Percentiles rank a stretch among this genome's conserved stretches.
These are phyloP conservation scores for Rhinogobius similis DNA, from an alignment of 2,113 vertebrate genomes.

Conservation along the genomic window DNA sequence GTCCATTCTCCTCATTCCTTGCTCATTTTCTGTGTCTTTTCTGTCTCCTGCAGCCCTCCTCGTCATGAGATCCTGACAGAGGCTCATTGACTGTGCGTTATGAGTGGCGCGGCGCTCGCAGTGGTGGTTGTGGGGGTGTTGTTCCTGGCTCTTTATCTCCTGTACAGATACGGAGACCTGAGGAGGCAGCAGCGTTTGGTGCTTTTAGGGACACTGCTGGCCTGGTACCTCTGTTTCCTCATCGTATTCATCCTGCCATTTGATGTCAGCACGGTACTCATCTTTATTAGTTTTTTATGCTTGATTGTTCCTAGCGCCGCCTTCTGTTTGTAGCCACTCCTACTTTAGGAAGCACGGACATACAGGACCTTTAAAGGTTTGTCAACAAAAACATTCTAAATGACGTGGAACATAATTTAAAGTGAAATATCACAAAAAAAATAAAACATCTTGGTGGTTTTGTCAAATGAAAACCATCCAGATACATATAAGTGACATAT, in stretches of 20 bases:
- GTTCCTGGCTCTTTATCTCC: conserved; percentile 88
- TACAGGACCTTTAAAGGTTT: too few species aligned
- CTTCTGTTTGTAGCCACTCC: background rate
- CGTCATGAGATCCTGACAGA: conserved; percentile 43
- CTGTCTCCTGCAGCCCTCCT: conserved; percentile 7
- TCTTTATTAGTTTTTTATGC: background rate
- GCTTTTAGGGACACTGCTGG: conserved; percentile 87
- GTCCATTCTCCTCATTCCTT: background rate
- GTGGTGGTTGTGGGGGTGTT: conserved; percentile 90
- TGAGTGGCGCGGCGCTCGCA: conserved; percentile 85
- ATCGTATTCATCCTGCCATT: conserved; percentile 93
- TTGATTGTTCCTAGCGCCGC: too few species aligned
- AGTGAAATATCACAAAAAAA: too few species aligned
- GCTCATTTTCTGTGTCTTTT: background rate
- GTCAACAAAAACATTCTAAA: too few species aligned
- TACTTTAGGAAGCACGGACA: too few species aligned
- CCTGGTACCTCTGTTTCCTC: conserved; percentile 97
- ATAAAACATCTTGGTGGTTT: too few species aligned
- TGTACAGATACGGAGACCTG: conserved; percentile 92
- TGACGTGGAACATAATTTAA: too few species aligned
- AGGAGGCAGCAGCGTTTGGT: conserved; percentile 90
- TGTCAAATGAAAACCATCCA: too few species aligned
- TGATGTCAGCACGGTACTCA: conserved; percentile 92
- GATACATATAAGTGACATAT: too few species aligned
- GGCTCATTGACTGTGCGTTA: conserved; percentile 43